These are phyloP conservation scores for Galbula dea DNA, from an alignment of 2,113 vertebrate species.

Conservation along the genomic window DNA sequence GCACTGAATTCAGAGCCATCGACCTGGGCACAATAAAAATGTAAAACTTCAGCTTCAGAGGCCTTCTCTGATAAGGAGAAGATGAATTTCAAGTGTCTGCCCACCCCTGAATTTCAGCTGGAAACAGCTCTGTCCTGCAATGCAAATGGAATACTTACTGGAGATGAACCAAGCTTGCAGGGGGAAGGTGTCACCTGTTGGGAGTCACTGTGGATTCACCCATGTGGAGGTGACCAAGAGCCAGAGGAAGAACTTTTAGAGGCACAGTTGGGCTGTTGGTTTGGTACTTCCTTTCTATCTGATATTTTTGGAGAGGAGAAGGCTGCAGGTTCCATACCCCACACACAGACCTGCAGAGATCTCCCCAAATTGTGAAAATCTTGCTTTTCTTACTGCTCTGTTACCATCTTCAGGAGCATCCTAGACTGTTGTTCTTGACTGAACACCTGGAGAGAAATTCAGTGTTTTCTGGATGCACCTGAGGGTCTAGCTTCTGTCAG, in stretches of 20 bases:
- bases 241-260: background rate
- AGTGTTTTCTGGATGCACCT: background rate
- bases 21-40: background rate
- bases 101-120: background rate
- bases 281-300: background rate
- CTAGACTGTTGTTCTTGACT: background rate
- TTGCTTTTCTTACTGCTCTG: background rate
- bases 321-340: background rate
- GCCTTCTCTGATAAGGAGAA: background rate
- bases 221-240: fast-evolving
- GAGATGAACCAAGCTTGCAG: background rate
- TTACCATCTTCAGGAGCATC: background rate
- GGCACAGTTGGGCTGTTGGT: fast-evolving
- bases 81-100: background rate
- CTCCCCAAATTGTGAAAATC: background rate
- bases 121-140: background rate
- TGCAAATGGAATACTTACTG: background rate
- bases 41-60: background rate
- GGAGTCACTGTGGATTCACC: background rate
- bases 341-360: fast-evolving
- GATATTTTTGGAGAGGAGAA: background rate
- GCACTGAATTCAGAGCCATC: background rate
- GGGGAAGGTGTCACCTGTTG: background rate
- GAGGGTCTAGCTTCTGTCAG: background rate
- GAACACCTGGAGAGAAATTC: background rate